phyloP scores from a whole-genome alignment of 2,797 vertebrate genomes.

The Coregonus sp. region DNA sequence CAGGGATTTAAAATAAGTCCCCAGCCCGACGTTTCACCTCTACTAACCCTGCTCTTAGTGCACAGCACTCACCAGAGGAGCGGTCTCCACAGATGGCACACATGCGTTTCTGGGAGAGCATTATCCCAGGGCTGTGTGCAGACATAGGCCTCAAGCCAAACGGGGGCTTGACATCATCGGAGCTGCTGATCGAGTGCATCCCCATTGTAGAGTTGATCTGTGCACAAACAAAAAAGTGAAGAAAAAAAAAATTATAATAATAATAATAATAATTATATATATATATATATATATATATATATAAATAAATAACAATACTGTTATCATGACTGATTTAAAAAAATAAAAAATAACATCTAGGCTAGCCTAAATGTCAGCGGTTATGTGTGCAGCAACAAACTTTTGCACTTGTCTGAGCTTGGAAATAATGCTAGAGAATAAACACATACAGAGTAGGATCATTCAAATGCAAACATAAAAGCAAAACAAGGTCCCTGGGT shows the following conservation, averaged over 20 bases:
- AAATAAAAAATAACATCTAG: not conserved
- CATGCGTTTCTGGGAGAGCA: slow-evolving; percentile 90
- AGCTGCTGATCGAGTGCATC: slow-evolving; percentile 95
- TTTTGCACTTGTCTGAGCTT: not conserved
- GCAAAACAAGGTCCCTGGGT: not conserved
- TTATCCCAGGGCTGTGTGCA: slow-evolving; percentile 76
- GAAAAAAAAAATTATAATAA: too few relatives aligned
- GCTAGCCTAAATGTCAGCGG: too few relatives aligned
- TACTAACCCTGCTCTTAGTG: slow-evolving; percentile 24
- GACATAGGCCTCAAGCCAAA: slow-evolving; percentile 87
- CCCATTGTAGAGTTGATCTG: slow-evolving; percentile 91
- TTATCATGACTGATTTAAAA: not conserved
- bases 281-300: not conserved
- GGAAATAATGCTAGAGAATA: not conserved
- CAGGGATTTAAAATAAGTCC: slow-evolving; percentile 16
- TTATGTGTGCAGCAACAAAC: not conserved
- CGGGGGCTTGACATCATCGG: slow-evolving; percentile 96
- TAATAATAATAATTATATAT: not conserved
- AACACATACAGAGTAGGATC: too few relatives aligned
- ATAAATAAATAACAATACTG: not conserved
- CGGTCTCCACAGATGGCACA: slow-evolving; percentile 98
- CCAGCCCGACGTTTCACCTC: slow-evolving; percentile 18
- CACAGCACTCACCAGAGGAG: slow-evolving; percentile 86
- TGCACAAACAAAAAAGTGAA: slow-evolving; percentile 20
- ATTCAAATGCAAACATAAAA: not conserved